phyloP scores from a whole-genome alignment of 2,113 vertebrate species.

The Brachionichthys hirsutus region DNA sequence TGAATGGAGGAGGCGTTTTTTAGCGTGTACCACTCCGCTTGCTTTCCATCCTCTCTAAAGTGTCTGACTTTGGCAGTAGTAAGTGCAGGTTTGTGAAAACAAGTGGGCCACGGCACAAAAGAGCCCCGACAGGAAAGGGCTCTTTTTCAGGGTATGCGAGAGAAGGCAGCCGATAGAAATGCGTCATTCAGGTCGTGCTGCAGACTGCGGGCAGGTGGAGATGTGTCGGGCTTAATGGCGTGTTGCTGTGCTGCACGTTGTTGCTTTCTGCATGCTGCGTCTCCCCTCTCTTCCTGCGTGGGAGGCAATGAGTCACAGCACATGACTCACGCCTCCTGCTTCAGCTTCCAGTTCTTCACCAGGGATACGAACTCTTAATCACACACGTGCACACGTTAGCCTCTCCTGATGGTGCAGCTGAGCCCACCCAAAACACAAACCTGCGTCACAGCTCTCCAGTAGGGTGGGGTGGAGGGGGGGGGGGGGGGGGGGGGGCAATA shows the following conservation, averaged over 20 bases:
- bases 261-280: constrained; percentile 43
- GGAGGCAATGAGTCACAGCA: constrained; percentile 75
- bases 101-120: constrained; percentile 54
- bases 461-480: no score
- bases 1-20: constrained; percentile 9
- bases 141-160: constrained; percentile 14
- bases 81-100: constrained; percentile 46
- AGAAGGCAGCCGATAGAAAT: constrained; percentile 21
- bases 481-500: constrained; percentile 25
- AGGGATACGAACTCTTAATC: constrained; percentile 56
- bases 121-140: constrained; percentile 41
- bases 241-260: constrained; percentile 14
- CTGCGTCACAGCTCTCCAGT: neutral
- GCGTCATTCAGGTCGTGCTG: constrained; percentile 37
- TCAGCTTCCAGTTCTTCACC: constrained; percentile 53
- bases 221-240: constrained; percentile 38
- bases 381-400: constrained; percentile 20
- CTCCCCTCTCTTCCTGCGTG: constrained; percentile 61
- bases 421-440: constrained; percentile 18
- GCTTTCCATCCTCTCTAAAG: constrained; percentile 18
- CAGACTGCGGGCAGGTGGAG: constrained; percentile 43
- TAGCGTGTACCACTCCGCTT: constrained; percentile 22
- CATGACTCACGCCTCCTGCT: constrained; percentile 72
- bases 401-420: constrained; percentile 32
- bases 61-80: constrained; percentile 19